Percentiles rank a stretch among this genome's conserved stretches.
Conservation (phyloP, 2,113 vertebrate species). For the Eulemur rufifrons region DNA sequence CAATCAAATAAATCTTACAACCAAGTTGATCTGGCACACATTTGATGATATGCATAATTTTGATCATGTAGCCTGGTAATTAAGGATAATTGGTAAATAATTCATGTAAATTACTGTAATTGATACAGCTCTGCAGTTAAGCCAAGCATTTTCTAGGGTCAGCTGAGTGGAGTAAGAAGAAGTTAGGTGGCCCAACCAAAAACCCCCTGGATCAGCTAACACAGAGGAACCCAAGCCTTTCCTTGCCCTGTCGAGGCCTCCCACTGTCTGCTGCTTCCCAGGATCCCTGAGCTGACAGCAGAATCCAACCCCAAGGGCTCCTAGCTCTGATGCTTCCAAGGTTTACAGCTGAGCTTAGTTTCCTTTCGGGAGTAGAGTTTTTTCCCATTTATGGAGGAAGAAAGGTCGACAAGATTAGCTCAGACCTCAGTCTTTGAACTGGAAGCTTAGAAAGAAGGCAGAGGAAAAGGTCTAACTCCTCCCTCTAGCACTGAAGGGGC, state of each 20-base stretch:
- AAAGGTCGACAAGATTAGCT: neutral
- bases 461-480: neutral
- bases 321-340: neutral
- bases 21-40: conserved; percentile 68
- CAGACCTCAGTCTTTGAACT: conserved; percentile 22
- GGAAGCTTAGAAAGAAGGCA: neutral
- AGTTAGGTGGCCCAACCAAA: conserved; percentile 42
- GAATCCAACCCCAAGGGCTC: neutral
- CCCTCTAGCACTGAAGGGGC: neutral
- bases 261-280: neutral
- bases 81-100: conserved; percentile 79
- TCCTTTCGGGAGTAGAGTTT: neutral
- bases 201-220: neutral
- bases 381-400: neutral
- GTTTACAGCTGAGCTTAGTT: neutral
- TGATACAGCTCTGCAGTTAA: conserved; percentile 63
- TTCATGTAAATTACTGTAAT: conserved; percentile 76
- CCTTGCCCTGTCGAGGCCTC: neutral
- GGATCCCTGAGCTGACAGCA: neutral
- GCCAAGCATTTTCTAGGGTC: conserved; percentile 69
- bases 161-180: conserved; percentile 60
- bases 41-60: conserved; percentile 70
- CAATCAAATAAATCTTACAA: conserved; percentile 69
- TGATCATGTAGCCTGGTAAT: conserved; percentile 68
- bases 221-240: neutral